Evolutionary conservation across 2,888 invertebrate species (phyloP).

Genomic region (Pyrgus malvae): DNA sequence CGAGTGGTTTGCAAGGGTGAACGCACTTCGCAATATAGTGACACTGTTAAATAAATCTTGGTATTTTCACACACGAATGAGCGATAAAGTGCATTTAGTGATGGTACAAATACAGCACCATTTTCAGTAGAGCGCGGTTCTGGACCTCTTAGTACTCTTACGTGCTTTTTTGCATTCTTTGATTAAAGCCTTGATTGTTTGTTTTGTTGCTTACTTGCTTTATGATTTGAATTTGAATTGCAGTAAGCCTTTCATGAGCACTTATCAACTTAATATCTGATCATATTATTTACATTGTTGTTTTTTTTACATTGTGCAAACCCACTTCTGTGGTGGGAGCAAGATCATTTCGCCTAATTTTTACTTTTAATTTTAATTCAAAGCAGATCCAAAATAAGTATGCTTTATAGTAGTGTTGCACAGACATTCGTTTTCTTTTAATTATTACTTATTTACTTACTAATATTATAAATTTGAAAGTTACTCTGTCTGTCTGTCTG

Average conservation of each 20-base stretch:
- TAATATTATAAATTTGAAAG: too few relatives aligned
- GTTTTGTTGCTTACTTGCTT: constrained; percentile 14
- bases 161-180: constrained; percentile 23
- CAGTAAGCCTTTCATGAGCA: neutral
- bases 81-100: constrained; percentile 24
- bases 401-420: too few relatives aligned
- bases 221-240: constrained; percentile 8
- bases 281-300: too few relatives aligned
- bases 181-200: constrained; percentile 25
- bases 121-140: constrained; percentile 7
- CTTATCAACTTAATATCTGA: too few relatives aligned
- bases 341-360: too few relatives aligned
- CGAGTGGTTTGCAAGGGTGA: constrained; percentile 57
- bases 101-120: constrained; percentile 15
- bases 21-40: constrained; percentile 62
- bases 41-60: constrained; percentile 55
- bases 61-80: constrained; percentile 37
- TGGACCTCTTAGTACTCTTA: neutral
- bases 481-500: too few relatives aligned
- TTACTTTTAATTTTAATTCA: too few relatives aligned
- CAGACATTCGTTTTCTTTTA: too few relatives aligned
- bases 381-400: too few relatives aligned
- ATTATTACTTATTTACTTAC: too few relatives aligned
- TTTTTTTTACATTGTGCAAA: too few relatives aligned
- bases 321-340: too few relatives aligned